Evolutionary conservation across 2,888 invertebrate genomes (phyloP).

Genomic region (Muscina levida): DNA sequence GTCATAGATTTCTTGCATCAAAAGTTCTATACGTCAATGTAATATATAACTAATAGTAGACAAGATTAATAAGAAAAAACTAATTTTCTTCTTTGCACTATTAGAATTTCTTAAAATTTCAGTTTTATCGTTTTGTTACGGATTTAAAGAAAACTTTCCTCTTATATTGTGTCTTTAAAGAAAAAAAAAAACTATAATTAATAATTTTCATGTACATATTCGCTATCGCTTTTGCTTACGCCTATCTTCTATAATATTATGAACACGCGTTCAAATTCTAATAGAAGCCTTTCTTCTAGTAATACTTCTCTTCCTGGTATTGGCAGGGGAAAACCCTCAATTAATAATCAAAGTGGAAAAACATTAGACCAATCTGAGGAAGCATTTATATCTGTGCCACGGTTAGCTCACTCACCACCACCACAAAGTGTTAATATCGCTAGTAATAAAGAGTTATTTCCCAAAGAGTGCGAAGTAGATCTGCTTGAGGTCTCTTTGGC

Average conservation of each 20-base stretch:
- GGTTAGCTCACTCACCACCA: background rate
- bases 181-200: background rate
- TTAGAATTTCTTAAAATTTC: background rate
- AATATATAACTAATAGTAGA: background rate
- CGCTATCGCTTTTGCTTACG: background rate
- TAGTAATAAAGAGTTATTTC: background rate
- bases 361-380: background rate
- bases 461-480: background rate
- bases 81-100: background rate
- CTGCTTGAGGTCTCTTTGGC: background rate
- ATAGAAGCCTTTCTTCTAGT: background rate
- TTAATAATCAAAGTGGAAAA: background rate
- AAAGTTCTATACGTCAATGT: background rate
- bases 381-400: background rate
- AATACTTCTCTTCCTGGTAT: background rate
- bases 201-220: background rate
- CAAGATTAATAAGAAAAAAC: background rate
- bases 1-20: background rate
- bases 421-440: background rate
- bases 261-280: background rate
- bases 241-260: background rate
- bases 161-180: background rate
- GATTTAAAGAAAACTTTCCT: background rate
- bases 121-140: background rate
- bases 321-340: background rate